Evolutionary conservation across 2,888 invertebrate species (phyloP).

Genomic region (Thereva unica): DNA sequence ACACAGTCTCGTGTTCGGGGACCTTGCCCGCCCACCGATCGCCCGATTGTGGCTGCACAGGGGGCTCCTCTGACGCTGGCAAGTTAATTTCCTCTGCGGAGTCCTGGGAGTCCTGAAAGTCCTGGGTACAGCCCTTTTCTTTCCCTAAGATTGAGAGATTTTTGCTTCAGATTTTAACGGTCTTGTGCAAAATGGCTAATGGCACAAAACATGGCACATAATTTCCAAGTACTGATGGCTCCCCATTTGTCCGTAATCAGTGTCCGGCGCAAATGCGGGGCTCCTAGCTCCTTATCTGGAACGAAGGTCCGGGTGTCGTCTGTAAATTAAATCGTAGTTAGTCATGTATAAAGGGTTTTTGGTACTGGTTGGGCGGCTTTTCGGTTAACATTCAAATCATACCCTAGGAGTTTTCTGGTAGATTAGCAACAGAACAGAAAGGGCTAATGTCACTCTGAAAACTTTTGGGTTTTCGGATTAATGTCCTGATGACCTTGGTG

Average conservation of each 20-base stretch:
- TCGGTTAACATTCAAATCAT: not conserved
- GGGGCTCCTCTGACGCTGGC: conserved; percentile 3
- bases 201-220: conserved; percentile 13
- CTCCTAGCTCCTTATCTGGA: too few species aligned
- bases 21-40: conserved; percentile 6
- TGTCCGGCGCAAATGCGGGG: too few species aligned
- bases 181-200: conserved; percentile 19
- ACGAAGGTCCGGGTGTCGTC: too few species aligned
- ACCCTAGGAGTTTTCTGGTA: not conserved
- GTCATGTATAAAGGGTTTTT: too few species aligned
- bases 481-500: conserved; percentile 4
- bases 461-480: not conserved
- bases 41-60: not conserved
- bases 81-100: conserved; percentile 11
- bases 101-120: conserved; percentile 13
- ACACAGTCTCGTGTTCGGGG: conserved; percentile 18
- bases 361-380: too few species aligned
- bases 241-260: too few species aligned
- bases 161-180: conserved; percentile 17
- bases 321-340: too few species aligned
- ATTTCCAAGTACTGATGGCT: conserved; percentile 14
- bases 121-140: too few species aligned
- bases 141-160: conserved; percentile 19
- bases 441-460: not conserved
- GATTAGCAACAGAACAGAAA: not conserved